Conservation (phyloP, 2,113 vertebrate species). For the Pachyramphus minor region DNA sequence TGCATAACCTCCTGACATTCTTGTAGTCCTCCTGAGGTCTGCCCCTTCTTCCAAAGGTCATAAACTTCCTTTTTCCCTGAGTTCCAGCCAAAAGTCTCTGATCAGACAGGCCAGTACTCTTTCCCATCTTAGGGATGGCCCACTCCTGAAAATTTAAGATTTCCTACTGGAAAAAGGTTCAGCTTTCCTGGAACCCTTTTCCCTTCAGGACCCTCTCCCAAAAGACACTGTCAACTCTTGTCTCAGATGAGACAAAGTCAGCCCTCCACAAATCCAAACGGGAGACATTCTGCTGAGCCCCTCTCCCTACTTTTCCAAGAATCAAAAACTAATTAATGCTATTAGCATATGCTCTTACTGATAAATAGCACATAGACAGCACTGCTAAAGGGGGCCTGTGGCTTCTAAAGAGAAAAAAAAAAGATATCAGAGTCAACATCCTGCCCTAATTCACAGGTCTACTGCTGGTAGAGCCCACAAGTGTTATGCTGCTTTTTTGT, state of each 20-base stretch:
- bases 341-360: slow-evolving; percentile 1
- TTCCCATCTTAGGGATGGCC: background rate
- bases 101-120: background rate
- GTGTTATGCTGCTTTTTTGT: background rate
- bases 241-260: background rate
- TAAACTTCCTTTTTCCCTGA: background rate
- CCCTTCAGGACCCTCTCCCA: background rate
- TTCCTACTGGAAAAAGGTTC: background rate
- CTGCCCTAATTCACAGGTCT: slow-evolving; percentile 30
- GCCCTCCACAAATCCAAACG: background rate
- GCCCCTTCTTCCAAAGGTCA: background rate
- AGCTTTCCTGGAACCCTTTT: background rate
- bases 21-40: background rate
- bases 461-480: background rate
- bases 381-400: background rate
- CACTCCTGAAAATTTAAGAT: background rate
- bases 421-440: background rate
- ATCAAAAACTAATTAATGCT: background rate
- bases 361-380: background rate
- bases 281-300: background rate
- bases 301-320: background rate
- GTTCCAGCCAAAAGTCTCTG: background rate
- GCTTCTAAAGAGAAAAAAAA: background rate
- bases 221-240: background rate
- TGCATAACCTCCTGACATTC: background rate